Evolutionary conservation across 2,888 invertebrate genomes (phyloP).

Genomic region (Eupithecia subfuscata): DNA sequence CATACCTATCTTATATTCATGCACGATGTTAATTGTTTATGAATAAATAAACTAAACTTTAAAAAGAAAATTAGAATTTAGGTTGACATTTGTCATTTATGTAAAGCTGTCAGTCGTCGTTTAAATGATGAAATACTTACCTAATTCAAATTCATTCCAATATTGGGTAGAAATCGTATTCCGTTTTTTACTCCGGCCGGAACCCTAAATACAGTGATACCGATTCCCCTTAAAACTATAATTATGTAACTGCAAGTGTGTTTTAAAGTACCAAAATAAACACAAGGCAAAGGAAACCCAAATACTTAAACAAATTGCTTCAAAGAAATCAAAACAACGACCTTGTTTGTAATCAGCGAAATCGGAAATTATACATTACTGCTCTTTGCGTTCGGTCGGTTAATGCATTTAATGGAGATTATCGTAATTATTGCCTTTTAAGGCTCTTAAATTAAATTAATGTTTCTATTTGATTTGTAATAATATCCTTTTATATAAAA

Average conservation of each 20-base stretch:
- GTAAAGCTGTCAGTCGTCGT: too few species aligned
- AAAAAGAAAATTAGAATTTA: too few species aligned
- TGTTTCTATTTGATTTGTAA: background rate
- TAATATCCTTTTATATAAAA: background rate
- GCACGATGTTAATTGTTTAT: too few species aligned
- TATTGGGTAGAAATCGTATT: background rate
- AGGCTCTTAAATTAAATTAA: background rate
- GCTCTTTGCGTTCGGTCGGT: conserved; percentile 2
- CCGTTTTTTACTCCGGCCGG: background rate
- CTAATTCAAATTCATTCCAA: background rate
- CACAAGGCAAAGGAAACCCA: conserved; percentile 21
- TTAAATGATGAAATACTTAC: background rate
- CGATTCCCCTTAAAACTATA: background rate
- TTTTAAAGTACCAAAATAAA: background rate
- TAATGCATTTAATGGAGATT: conserved; percentile 7
- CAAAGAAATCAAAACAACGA: conserved; percentile 13
- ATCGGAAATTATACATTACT: conserved; percentile 24
- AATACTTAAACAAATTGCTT: conserved; percentile 20
- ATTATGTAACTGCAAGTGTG: background rate
- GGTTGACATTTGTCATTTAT: background rate
- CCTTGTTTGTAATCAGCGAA: conserved; percentile 16
- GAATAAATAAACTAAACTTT: too few species aligned
- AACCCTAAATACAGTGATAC: background rate
- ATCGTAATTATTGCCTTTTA: background rate
- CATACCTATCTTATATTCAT: too few species aligned